phyloP scores from a whole-genome alignment of 2,888 invertebrate species.

The Exephanes ischioxanthus region DNA sequence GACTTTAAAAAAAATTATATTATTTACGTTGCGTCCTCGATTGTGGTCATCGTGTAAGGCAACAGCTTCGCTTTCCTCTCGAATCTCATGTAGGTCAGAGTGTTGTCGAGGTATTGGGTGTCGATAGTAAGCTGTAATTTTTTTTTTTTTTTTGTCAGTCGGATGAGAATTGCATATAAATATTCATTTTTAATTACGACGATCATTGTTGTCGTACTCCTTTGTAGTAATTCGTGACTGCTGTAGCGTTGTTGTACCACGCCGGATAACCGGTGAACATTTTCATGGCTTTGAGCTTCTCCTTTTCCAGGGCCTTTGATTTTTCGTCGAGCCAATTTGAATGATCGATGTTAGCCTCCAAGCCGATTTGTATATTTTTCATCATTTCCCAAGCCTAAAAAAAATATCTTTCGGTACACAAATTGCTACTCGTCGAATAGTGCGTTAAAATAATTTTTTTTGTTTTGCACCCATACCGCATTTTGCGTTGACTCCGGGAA shows the following conservation, averaged over 20 bases:
- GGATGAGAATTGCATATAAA: background rate
- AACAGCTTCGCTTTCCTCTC: background rate
- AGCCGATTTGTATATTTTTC: conserved; percentile 85
- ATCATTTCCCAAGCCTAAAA: conserved; percentile 85
- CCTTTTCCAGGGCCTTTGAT: conserved; percentile 85
- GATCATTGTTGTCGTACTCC: conserved; percentile 79
- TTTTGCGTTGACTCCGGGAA: conserved; percentile 44
- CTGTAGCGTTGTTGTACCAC: conserved; percentile 85
- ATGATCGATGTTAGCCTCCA: conserved; percentile 85
- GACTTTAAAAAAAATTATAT: no score
- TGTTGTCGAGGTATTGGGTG: background rate
- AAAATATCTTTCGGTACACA: no score
- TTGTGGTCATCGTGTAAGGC: background rate
- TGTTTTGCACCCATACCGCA: no score
- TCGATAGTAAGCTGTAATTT: background rate
- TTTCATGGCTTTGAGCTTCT: conserved; percentile 86
- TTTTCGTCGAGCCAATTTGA: conserved; percentile 87
- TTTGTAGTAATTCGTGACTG: conserved; percentile 86
- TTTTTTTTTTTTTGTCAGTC: background rate
- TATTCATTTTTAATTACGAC: background rate
- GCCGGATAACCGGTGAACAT: conserved; percentile 87
- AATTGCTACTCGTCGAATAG: no score
- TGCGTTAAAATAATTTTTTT: no score
- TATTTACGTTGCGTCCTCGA: background rate
- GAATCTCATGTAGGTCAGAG: background rate